Evolutionary conservation across 2,113 vertebrate genomes (phyloP), one percentile per base, ranked within the genome.

Genomic region (Felis chaus): DNA sequence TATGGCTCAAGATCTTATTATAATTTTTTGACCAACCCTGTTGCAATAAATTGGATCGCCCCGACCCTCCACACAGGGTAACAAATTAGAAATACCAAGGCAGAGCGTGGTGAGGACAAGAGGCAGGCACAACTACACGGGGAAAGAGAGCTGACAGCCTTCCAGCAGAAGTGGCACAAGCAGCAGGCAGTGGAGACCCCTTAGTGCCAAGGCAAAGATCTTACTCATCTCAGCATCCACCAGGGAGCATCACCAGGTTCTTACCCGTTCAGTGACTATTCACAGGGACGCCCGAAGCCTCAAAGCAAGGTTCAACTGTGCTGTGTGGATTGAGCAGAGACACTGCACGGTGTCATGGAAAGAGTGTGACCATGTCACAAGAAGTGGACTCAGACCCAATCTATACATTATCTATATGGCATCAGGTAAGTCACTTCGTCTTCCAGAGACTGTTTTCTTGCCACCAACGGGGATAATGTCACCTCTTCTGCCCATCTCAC

Each of bases 11-110:
- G 79, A 31, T 41, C 68, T 61, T 41, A 19, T 14, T 41, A 31
- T 12, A 27, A 53, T 53, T 81, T n/a, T 68, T 9, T 2, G 3
- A 66, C 88, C 55, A 69, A n/a, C 14, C 25, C 31, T 21, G 29
- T 0, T 16, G 10, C 48, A 71, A 69, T 31, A 23, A 63, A 74
- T 15, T 45, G 41, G 27, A 66, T 14, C 68, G 19, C 48, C 57
- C 74, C 45, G 31, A 41, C 74, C 23, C n/a, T 69, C 23, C 25
- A 27, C n/a, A 36, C 12, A 69, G 87, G 65, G 57, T 69, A 61
- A 88, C 80, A 61, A 21, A 74, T 45, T 7, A 94, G 63, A 94
- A 96, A 82, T n/a, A 29, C 13, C 74, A 71, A 50, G 66, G 23
- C 45, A 76, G 39, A 92, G 9, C 15, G 41, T 5, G 4, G 36